Evolutionary conservation across 2,888 invertebrate species (phyloP).

Genomic region (Dexiosoma caninum): DNA sequence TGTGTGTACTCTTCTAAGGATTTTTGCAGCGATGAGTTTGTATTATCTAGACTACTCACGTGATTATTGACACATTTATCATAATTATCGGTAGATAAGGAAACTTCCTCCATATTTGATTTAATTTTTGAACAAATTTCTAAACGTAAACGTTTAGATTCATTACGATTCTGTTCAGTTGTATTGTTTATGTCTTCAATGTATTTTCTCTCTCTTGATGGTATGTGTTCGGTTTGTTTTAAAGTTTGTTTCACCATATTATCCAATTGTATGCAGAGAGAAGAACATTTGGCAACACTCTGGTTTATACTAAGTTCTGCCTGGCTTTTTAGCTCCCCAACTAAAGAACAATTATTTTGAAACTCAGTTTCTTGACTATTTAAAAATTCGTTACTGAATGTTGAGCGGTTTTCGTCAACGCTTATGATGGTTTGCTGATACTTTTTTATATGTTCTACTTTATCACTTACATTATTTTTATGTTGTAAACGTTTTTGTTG

Average conservation of each 20-base stretch:
- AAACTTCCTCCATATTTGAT: constrained; percentile 52
- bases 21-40: constrained; percentile 72
- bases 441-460: constrained; percentile 21
- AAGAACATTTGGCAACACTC: constrained; percentile 67
- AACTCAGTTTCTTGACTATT: not conserved
- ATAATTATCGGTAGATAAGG: constrained; percentile 64
- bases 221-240: constrained; percentile 60
- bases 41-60: constrained; percentile 71
- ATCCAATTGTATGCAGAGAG: constrained; percentile 67
- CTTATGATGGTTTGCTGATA: constrained; percentile 4
- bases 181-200: constrained; percentile 57
- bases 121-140: constrained; percentile 51
- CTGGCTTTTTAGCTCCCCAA: constrained; percentile 33
- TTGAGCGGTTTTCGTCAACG: not conserved
- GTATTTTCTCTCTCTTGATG: constrained; percentile 50
- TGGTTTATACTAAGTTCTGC: constrained; percentile 64
- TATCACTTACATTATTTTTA: not conserved
- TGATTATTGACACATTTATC: constrained; percentile 66
- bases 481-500: constrained; percentile 36
- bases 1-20: constrained; percentile 71
- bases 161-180: constrained; percentile 55
- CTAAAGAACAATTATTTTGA: constrained; percentile 24
- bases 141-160: constrained; percentile 63
- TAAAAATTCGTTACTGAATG: constrained; percentile 16
- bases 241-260: constrained; percentile 64